Evolutionary conservation across 2,113 vertebrate species (phyloP).

Genomic region (Lamprologus ornatipinnis): DNA sequence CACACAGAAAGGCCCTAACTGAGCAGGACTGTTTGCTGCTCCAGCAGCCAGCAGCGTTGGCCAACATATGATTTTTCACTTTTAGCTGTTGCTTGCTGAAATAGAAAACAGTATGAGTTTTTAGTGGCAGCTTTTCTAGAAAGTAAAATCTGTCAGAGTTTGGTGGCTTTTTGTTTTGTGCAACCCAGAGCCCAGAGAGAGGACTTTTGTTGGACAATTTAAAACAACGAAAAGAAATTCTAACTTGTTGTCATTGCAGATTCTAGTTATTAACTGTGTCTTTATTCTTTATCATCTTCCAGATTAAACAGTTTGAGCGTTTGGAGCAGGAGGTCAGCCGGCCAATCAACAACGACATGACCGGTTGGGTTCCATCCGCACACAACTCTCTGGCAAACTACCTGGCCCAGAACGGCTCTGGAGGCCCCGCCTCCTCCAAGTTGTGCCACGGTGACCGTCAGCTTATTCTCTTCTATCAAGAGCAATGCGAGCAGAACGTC

Average conservation of each 20-base stretch:
- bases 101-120: not conserved
- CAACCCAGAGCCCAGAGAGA: not conserved
- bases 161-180: not conserved
- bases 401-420: constrained; percentile 16
- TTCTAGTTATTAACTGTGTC: not conserved
- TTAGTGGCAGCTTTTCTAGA: not conserved
- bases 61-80: not conserved
- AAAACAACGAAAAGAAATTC: not conserved
- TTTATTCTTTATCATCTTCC: not conserved
- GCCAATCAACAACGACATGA: constrained; percentile 91
- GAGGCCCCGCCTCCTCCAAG: constrained; percentile 2
- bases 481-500: constrained; percentile 92
- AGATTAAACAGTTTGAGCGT: constrained; percentile 96
- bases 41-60: not conserved
- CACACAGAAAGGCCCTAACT: not conserved
- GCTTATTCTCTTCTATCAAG: constrained; percentile 94
- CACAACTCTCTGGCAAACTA: constrained; percentile 63
- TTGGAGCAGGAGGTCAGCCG: constrained; percentile 90
- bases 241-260: not conserved
- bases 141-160: not conserved
- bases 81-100: not conserved
- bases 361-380: constrained; percentile 82
- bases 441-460: constrained; percentile 79
- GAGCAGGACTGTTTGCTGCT: not conserved
- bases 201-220: not conserved